These are phyloP conservation scores for Eupithecia inturbata DNA, from an alignment of 2,888 invertebrate genomes.

Conservation along the genomic window DNA sequence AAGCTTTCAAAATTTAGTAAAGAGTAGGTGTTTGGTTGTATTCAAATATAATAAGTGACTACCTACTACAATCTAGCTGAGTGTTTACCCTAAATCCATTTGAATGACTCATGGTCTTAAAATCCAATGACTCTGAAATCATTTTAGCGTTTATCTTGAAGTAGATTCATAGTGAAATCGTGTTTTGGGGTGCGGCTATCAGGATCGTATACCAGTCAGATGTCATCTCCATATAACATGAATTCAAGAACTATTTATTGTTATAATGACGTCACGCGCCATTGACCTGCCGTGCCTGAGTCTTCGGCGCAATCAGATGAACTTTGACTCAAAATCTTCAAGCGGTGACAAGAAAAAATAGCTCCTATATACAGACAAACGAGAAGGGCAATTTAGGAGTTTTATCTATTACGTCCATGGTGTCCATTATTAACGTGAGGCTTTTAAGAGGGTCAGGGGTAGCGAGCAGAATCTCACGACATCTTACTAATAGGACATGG, in stretches of 20 bases:
- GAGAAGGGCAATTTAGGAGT: background rate
- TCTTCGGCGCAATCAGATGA: constrained; percentile 30
- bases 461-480: too few species aligned
- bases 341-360: constrained; percentile 1
- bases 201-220: constrained; percentile 54
- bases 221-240: constrained; percentile 47
- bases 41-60: constrained; percentile 36
- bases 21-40: constrained; percentile 33
- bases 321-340: constrained; percentile 24
- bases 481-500: too few species aligned
- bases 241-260: constrained; percentile 57
- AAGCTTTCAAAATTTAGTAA: constrained; percentile 27
- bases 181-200: constrained; percentile 57
- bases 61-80: constrained; percentile 33
- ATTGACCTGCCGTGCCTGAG: constrained; percentile 68
- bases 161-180: constrained; percentile 39
- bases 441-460: too few species aligned
- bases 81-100: constrained; percentile 40
- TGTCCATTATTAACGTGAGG: too few species aligned
- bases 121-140: constrained; percentile 38
- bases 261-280: constrained; percentile 73
- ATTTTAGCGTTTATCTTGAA: constrained; percentile 33
- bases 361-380: background rate
- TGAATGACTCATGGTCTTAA: constrained; percentile 39
- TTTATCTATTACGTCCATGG: too few species aligned